Evolutionary conservation across 2,113 vertebrate species (phyloP).

Genomic region (Perca fluviatilis): DNA sequence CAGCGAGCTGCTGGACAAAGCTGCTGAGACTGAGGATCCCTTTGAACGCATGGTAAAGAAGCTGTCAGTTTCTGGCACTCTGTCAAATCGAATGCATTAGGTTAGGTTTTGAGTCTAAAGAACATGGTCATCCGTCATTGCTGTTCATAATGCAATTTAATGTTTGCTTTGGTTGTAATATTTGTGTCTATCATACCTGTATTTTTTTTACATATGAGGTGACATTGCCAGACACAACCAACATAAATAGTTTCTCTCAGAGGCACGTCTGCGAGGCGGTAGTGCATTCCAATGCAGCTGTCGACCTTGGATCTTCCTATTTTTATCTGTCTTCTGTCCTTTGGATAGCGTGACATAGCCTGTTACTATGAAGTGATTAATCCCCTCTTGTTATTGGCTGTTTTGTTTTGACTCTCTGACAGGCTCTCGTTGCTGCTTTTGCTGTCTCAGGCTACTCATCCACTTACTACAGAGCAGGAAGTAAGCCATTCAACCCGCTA

Average conservation of each 20-base stretch:
- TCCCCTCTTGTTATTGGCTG: constrained; percentile 11
- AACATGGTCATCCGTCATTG: not conserved
- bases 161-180: not conserved
- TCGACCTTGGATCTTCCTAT: constrained; percentile 32
- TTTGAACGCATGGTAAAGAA: constrained; percentile 95
- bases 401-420: constrained; percentile 63
- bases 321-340: constrained; percentile 24
- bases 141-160: not conserved
- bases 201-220: constrained; percentile 6
- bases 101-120: not conserved
- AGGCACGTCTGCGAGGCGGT: constrained; percentile 4
- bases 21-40: constrained; percentile 92
- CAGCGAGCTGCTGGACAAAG: constrained; percentile 97
- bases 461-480: constrained; percentile 98
- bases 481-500: constrained; percentile 99
- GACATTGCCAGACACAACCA: constrained; percentile 27
- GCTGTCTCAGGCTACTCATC: constrained; percentile 97
- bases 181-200: not conserved
- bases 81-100: not conserved
- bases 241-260: constrained; percentile 27
- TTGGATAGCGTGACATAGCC: constrained; percentile 3
- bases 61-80: no score
- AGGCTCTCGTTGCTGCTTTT: constrained; percentile 97
- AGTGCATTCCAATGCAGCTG: constrained; percentile 23
- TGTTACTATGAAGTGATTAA: constrained; percentile 17